A percentile compares a stretch with the other conserved stretches of the same genome.
Conservation (phyloP, 2,888 invertebrate species). For the Biston stratarius region DNA sequence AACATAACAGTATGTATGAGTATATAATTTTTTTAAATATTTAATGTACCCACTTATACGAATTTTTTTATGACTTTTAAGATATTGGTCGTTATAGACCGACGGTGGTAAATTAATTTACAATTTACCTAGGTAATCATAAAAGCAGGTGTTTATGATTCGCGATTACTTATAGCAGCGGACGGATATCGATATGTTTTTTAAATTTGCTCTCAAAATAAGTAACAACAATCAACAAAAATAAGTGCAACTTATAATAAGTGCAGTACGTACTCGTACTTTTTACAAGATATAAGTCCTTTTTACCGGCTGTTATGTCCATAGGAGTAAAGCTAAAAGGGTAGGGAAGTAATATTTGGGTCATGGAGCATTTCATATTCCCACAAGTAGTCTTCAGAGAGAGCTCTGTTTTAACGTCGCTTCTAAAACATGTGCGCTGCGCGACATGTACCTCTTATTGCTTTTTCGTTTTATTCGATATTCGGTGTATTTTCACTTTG, state of each 20-base stretch:
- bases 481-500: constrained; percentile 68
- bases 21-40: too few species aligned
- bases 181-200: constrained; percentile 1
- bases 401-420: constrained; percentile 68
- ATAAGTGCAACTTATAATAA: too few species aligned
- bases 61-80: too few species aligned
- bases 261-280: neutral
- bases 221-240: too few species aligned
- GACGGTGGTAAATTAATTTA: constrained; percentile 4
- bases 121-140: neutral
- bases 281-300: neutral
- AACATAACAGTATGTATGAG: too few species aligned
- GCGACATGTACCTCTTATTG: constrained; percentile 66
- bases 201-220: neutral
- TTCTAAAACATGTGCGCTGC: constrained; percentile 71
- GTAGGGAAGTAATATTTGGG: constrained; percentile 10
- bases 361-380: constrained; percentile 30
- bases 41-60: too few species aligned
- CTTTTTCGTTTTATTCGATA: constrained; percentile 73
- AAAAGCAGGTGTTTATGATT: neutral
- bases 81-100: too few species aligned
- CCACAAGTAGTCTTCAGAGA: constrained; percentile 64
- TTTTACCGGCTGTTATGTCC: neutral
- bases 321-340: constrained; percentile 6
- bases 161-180: constrained; percentile 2